phyloP scores from a whole-genome alignment of 2,797 vertebrate genomes.

The Sebastes minor region DNA sequence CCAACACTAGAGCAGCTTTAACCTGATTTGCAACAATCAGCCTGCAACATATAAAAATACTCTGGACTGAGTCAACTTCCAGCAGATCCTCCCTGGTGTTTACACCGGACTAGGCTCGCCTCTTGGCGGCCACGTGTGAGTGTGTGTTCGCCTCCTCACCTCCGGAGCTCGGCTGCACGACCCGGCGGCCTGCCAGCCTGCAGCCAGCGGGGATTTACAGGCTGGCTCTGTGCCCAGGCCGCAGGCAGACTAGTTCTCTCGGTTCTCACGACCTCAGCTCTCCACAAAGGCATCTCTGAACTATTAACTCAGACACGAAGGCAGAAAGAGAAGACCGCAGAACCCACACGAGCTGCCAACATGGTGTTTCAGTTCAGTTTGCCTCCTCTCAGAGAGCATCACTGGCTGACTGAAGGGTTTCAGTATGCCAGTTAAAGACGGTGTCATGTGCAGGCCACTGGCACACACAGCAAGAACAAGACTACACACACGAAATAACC shows the following conservation, averaged over 20 bases:
- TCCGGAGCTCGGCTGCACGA: conserved; percentile 72
- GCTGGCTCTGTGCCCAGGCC: conserved; percentile 86
- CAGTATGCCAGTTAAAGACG: conserved; percentile 31
- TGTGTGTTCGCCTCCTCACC: conserved; percentile 79
- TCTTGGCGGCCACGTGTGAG: conserved; percentile 69
- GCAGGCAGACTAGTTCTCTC: conserved; percentile 86
- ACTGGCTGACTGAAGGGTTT: conserved; percentile 44
- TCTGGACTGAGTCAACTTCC: conserved; percentile 16
- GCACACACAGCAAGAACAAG: conserved; percentile 49
- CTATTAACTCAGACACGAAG: conserved; percentile 82
- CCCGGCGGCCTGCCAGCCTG: conserved; percentile 38
- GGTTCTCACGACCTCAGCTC: conserved; percentile 90
- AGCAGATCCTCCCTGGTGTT: conserved; percentile 44
- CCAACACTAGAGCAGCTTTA: conserved; percentile 2
- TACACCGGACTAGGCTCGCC: conserved; percentile 62
- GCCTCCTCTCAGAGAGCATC: conserved; percentile 53
- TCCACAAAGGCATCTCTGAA: conserved; percentile 84
- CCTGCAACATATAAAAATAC: conserved; percentile 32
- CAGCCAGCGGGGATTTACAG: conserved; percentile 85
- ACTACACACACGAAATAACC: conserved; percentile 40
- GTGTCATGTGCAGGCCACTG: conserved; percentile 70
- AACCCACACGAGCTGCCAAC: conserved; percentile 81
- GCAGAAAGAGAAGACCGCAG: conserved; percentile 74
- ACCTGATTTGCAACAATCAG: neutral
- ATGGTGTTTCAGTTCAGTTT: conserved; percentile 64